Base-by-base conservation (phyloP, 2,888 invertebrate species). In the Pachydiplax longipennis region DNA sequence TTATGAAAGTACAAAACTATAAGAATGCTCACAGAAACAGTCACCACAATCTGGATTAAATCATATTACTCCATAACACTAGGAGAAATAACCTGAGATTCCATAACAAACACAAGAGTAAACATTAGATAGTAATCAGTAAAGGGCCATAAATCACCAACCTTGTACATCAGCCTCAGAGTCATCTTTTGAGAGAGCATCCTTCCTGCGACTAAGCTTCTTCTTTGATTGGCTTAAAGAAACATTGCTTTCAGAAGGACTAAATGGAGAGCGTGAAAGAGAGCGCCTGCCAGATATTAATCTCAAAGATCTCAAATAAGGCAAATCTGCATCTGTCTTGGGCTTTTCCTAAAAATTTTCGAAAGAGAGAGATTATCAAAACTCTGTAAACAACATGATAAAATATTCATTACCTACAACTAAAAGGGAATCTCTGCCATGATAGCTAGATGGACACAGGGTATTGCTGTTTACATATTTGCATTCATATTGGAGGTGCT, bases 281-380 rank as follows among this genome's bases (percentile, higher is more conserved):
- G 87, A 87, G 37, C 87, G 87, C 22, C 87, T 87, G 15, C 87
- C 87, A n/a, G 87, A 87, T 10, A 87, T 61, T 61, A 87, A 53
- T n/a, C 87, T 87, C 37, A 87, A 65, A 2, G 87, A 87, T 37
- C 87, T 87, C 61, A 87, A 37, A 22, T 87, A 87, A n/a, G 87
- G 87, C n/a, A 61, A 18, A 65, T 61, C 61, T 12, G 15, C n/a
- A 58, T 87, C 65, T 37, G 40, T n/a, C 0, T 37, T 0, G 18
- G 35, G 22, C 61, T 37, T 87, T 3, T 65, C 87, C 87, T 87
- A n/a, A 4, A 83, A 58, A 18, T 4, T 2, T 10, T 2, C 12
- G 18, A 18, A 31, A n/a, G 13, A 65, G 53, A 65, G 44, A 44
- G 44, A 44, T 10, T 44, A 10, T 44, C 10, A 44, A 44, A 44